Evolutionary conservation across 2,797 vertebrate genomes (phyloP).

Genomic region (Gambusia yucatana): DNA sequence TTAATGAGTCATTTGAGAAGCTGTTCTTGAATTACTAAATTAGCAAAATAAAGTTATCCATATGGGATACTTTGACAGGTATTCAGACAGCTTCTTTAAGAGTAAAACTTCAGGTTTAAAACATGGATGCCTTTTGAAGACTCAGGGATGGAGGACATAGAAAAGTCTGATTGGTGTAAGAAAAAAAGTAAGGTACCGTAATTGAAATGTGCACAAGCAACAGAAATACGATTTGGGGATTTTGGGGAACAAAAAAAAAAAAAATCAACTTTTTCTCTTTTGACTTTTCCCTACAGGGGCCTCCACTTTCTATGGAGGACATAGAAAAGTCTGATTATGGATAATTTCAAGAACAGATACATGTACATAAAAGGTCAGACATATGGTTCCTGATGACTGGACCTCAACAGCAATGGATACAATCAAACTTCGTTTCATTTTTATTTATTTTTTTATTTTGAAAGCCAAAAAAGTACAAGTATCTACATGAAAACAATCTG

Average conservation of each 20-base stretch:
- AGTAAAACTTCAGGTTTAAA: neutral
- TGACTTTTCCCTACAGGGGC: too few relatives aligned
- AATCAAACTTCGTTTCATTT: neutral
- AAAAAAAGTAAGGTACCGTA: too few relatives aligned
- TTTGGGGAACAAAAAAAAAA: too few relatives aligned
- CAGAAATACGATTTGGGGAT: too few relatives aligned
- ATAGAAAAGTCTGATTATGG: neutral
- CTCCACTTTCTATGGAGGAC: neutral
- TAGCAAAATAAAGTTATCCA: neutral
- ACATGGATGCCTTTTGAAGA: neutral
- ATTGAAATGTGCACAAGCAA: too few relatives aligned
- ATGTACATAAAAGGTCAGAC: neutral
- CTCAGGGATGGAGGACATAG: neutral
- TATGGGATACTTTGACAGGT: neutral
- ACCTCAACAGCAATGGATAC: neutral
- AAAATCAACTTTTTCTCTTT: too few relatives aligned
- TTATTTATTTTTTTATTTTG: constrained; percentile 47
- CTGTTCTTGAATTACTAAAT: neutral
- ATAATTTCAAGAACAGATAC: neutral
- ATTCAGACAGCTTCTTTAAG: neutral
- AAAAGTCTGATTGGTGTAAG: neutral
- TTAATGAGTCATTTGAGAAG: neutral
- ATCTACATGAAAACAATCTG: constrained; percentile 14
- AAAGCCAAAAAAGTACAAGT: constrained; percentile 28
- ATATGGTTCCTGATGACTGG: neutral